Conservation (phyloP, 2,888 invertebrate genomes). For the Epirrhoe alternata region DNA sequence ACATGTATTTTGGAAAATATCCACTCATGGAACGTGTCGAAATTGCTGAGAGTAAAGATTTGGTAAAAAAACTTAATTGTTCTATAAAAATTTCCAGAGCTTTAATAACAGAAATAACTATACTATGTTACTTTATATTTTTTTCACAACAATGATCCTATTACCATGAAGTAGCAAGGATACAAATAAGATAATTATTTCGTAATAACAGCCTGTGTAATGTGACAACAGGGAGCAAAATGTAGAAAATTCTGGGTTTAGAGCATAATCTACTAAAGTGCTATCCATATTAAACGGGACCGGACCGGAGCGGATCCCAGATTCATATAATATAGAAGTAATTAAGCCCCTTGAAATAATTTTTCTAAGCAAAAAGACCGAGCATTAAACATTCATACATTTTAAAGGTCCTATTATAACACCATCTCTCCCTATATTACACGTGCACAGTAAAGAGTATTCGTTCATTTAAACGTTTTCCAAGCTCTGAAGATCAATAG, state of each 20-base stretch:
- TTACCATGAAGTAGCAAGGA: slow-evolving; percentile 38
- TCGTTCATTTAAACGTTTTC: too few relatives aligned
- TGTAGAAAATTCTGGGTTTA: slow-evolving; percentile 57
- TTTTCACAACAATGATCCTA: slow-evolving; percentile 16
- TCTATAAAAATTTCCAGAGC: not conserved
- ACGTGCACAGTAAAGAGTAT: too few relatives aligned
- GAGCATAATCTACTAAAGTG: slow-evolving; percentile 55
- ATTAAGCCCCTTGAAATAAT: too few relatives aligned
- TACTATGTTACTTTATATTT: slow-evolving; percentile 1
- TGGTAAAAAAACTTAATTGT: not conserved
- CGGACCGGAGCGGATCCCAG: not conserved
- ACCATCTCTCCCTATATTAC: too few relatives aligned
- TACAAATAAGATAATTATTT: slow-evolving; percentile 47
- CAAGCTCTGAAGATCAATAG: too few relatives aligned
- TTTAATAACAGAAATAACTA: not conserved
- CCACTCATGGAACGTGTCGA: not conserved
- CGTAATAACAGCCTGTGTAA: slow-evolving; percentile 48
- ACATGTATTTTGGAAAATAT: not conserved
- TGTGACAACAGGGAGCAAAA: slow-evolving; percentile 57
- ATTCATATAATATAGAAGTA: too few relatives aligned
- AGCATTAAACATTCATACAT: too few relatives aligned
- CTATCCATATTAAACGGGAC: slow-evolving; percentile 6
- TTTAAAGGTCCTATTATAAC: too few relatives aligned
- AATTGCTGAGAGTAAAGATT: not conserved
- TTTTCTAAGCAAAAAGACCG: too few relatives aligned